Evolutionary conservation across 2,888 invertebrate genomes (phyloP), one percentile per base, ranked within the genome.

Genomic region (Biston betularia): DNA sequence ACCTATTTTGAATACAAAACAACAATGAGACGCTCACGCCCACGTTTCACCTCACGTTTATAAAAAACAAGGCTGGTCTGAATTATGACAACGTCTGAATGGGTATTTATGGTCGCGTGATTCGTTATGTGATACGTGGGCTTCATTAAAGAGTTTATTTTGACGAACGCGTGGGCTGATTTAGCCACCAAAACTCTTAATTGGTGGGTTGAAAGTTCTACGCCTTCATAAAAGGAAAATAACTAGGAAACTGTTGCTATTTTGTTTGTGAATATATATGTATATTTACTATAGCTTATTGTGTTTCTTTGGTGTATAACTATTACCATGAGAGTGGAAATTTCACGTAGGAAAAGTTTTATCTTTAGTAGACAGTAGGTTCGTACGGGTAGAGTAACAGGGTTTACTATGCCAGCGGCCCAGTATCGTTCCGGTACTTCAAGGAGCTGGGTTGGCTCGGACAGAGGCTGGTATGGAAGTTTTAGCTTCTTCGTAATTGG

Each of bases 71-170:
- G 24, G 24, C 24, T 24, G 24, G 24, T 3, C 24, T 3, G 24
- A 24, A 24, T 15, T 12, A 33, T 42, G 24, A 12, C 42, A 12
- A 42, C 33, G 42, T 54, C 3, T 24, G 54, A 42, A 44, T 10
- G 6, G 24, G 11, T 12, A 24, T 33, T 54, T 33, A 24, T 24
- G 48, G 65, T 70, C 35, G 61, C 57, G 60, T 70, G 57, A 58
- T 65, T 58, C 50, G 52, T 70, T 58, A 57, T 24, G 49, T 66
- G 54, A 45, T 64, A 55, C 48, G 45, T 55, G 34, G 62, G 56
- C 44, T 56, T 62, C 69, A 64, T 73, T 64, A 70, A 60, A 64
- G 44, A 64, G 56, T 67, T 68, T 60, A 67, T 67, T 71, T 64
- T 57, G 63, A 63, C 64, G 67, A 63, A 70, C 57, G 64, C 55